Percentiles rank a stretch among this genome's conserved stretches.
Evolutionary conservation across 2,888 invertebrate genomes (phyloP).

Genomic region (Pharmacophagus antenor): DNA sequence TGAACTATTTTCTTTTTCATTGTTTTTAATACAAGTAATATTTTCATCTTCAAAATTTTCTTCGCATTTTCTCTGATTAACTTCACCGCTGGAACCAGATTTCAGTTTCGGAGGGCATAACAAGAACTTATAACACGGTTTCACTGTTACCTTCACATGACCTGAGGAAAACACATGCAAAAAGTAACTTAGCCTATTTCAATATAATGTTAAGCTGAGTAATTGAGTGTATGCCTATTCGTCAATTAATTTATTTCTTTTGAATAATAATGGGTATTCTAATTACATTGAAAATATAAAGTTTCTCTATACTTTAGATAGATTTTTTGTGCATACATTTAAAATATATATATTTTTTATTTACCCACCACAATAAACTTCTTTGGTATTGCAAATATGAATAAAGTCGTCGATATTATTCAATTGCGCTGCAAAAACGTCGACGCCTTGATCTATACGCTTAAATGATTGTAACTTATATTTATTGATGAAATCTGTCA

Average conservation of each 20-base stretch:
- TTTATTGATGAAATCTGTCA: conserved; percentile 46
- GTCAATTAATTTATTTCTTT: too few relatives aligned
- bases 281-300: background rate
- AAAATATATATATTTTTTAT: background rate
- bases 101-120: conserved; percentile 52
- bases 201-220: too few relatives aligned
- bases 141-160: conserved; percentile 47
- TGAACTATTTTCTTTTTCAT: background rate
- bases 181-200: background rate
- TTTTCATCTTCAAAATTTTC: background rate
- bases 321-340: too few relatives aligned
- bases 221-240: too few relatives aligned
- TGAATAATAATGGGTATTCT: background rate
- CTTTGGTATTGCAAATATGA: conserved; percentile 40
- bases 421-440: conserved; percentile 49
- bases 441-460: conserved; percentile 40
- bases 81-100: conserved; percentile 33
- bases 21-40: background rate
- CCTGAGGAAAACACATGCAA: conserved; percentile 46
- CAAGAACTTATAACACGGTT: conserved; percentile 55
- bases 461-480: conserved; percentile 51
- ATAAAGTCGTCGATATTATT: conserved; percentile 50
- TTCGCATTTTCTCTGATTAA: conserved; percentile 19
- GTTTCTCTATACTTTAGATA: too few relatives aligned
- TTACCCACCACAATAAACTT: conserved; percentile 50